phyloP scores from a whole-genome alignment of 2,888 invertebrate genomes.

The Biston stratarius region DNA sequence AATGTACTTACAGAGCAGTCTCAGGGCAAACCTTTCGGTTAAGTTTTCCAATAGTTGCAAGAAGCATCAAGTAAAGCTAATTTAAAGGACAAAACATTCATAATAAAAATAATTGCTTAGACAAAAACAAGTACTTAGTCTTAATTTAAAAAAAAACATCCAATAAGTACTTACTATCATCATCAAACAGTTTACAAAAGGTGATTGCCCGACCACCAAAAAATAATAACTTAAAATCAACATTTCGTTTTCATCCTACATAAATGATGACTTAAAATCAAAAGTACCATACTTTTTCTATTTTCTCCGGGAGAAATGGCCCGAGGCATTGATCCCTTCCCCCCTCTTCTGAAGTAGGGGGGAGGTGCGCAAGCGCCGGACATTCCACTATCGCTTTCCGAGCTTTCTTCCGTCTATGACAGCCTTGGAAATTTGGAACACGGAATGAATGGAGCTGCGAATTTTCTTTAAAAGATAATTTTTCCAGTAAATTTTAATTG shows the following conservation, averaged over 20 bases:
- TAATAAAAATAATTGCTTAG: no score
- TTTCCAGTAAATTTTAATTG: slow-evolving; percentile 1
- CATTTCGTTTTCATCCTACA: slow-evolving; percentile 45
- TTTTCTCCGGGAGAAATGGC: slow-evolving; percentile 56
- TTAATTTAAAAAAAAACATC: background rate
- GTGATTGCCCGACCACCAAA: background rate
- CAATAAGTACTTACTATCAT: background rate
- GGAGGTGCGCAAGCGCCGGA: slow-evolving; percentile 63
- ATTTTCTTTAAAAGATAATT: slow-evolving; percentile 7
- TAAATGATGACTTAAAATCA: slow-evolving; percentile 47
- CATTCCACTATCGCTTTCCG: slow-evolving; percentile 85
- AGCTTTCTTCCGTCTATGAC: slow-evolving; percentile 79
- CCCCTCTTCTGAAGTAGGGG: slow-evolving; percentile 25
- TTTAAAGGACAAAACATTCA: no score
- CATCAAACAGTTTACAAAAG: background rate
- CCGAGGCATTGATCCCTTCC: slow-evolving; percentile 65
- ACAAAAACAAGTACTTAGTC: no score
- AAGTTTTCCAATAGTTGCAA: no score
- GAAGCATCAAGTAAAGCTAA: no score
- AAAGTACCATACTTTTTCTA: slow-evolving; percentile 49
- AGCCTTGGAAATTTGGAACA: slow-evolving; percentile 81
- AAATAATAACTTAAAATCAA: slow-evolving; percentile 13
- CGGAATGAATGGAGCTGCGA: slow-evolving; percentile 53
- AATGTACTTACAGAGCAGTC: no score
- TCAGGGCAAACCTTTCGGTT: no score